Evolutionary conservation across 1,140 invertebrate species (phyloP).

Genomic region (Bombyx mandarina): DNA sequence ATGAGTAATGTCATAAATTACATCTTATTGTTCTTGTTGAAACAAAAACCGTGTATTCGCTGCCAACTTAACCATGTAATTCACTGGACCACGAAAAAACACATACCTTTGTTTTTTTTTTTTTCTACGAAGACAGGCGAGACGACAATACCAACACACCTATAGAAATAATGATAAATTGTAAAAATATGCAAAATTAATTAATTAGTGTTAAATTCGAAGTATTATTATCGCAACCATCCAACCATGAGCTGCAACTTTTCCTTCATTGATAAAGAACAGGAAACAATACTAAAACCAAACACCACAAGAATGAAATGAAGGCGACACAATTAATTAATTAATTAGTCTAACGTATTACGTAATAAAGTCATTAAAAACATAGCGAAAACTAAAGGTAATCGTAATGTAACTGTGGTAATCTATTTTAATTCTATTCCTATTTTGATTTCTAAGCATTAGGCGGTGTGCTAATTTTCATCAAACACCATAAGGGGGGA

Average conservation of each 20-base stretch:
- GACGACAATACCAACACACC: too few species aligned
- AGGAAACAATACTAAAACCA: conserved; percentile 22
- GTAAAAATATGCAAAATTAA: too few species aligned
- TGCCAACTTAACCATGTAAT: conserved; percentile 8
- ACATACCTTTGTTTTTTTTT: too few species aligned
- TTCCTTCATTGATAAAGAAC: conserved; percentile 46
- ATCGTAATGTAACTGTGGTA: not conserved
- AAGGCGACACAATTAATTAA: not conserved
- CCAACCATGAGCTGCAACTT: conserved; percentile 1
- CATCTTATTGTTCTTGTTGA: conserved; percentile 17
- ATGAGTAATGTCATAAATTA: conserved; percentile 18
- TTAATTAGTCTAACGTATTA: too few species aligned
- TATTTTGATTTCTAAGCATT: too few species aligned
- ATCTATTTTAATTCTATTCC: too few species aligned
- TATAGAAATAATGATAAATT: too few species aligned
- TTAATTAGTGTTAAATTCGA: too few species aligned
- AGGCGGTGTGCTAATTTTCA: conserved; percentile 48
- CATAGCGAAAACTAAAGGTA: not conserved
- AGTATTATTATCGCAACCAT: too few species aligned
- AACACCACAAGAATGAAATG: conserved; percentile 14
- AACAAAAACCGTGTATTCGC: conserved; percentile 16
- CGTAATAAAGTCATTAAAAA: not conserved
- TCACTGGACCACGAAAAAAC: not conserved
- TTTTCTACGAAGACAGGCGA: too few species aligned
- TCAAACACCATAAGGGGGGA: conserved; percentile 32